These are phyloP conservation scores for Aradophagus sp. DNA, from an alignment of 1,140 invertebrate species.

Conservation along the genomic window DNA sequence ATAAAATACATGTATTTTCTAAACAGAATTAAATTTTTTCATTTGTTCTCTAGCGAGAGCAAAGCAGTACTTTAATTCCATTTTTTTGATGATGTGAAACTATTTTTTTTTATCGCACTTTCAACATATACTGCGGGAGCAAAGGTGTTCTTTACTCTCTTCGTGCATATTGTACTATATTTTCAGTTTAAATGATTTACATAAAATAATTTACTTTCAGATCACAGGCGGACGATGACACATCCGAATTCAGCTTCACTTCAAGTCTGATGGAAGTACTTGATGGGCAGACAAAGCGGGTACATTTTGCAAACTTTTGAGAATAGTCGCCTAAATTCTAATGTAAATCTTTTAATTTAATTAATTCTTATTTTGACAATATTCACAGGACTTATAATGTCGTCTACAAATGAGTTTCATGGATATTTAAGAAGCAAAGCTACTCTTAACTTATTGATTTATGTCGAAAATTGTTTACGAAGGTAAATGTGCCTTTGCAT, in stretches of 20 bases:
- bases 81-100: neutral
- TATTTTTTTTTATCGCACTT: too few relatives aligned
- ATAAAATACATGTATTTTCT: conserved; percentile 27
- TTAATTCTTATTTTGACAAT: conserved; percentile 12
- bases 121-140: neutral
- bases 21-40: neutral
- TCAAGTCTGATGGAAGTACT: conserved; percentile 72
- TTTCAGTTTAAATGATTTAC: too few relatives aligned
- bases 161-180: neutral
- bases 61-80: neutral
- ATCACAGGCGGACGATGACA: conserved; percentile 65
- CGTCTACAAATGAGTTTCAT: conserved; percentile 4
- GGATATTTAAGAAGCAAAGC: neutral
- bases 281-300: conserved; percentile 68
- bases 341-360: neutral
- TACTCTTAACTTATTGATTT: conserved; percentile 15
- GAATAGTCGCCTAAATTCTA: conserved; percentile 31
- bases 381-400: conserved; percentile 12
- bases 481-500: conserved; percentile 5
- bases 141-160: neutral
- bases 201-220: conserved; percentile 61
- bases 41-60: neutral
- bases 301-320: conserved; percentile 67
- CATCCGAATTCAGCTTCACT: conserved; percentile 74
- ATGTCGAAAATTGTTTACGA: conserved; percentile 1